phyloP scores from a whole-genome alignment of 2,797 vertebrate genomes.

The Anableps anableps region DNA sequence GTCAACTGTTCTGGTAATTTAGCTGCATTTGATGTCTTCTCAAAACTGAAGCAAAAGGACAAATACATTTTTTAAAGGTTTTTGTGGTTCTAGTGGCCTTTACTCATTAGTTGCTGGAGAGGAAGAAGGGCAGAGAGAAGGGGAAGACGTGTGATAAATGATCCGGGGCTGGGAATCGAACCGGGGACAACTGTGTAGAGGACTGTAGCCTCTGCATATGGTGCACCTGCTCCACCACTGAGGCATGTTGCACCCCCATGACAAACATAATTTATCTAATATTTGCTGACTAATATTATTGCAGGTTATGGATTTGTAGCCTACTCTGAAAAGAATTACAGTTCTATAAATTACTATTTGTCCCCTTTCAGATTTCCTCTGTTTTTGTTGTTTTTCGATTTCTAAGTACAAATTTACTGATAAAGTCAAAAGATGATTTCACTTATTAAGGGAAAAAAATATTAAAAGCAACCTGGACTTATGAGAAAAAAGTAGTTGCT shows the following conservation, averaged over 20 bases:
- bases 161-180: no score
- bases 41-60: not conserved
- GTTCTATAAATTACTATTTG: not conserved
- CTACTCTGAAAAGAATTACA: not conserved
- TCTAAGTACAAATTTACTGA: not conserved
- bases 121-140: no score
- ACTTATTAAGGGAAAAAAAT: not conserved
- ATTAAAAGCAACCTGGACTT: not conserved
- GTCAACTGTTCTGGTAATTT: not conserved
- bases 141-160: no score
- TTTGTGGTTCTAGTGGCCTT: not conserved
- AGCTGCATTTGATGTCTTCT: not conserved
- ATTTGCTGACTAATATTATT: not conserved
- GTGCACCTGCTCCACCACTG: no score
- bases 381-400: no score
- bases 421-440: not conserved
- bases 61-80: not conserved
- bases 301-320: not conserved
- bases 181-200: no score
- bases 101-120: not conserved
- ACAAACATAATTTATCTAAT: not conserved
- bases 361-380: not conserved
- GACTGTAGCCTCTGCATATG: no score
- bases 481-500: not conserved
- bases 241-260: no score